These are phyloP conservation scores for Sparidentex hasta DNA, from an alignment of 2,797 vertebrate genomes.

Conservation along the genomic window DNA sequence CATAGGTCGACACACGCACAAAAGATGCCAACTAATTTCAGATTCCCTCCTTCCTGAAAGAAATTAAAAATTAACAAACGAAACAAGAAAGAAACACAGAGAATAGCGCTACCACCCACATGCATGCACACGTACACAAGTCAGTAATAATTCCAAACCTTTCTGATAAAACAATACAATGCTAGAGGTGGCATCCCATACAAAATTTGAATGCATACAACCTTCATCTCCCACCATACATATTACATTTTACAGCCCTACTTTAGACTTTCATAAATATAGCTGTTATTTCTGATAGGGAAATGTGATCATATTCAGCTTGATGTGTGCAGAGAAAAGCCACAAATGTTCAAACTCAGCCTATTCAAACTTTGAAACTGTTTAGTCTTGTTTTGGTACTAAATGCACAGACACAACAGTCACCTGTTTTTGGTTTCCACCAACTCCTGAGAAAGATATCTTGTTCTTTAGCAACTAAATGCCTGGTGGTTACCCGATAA, in stretches of 20 bases:
- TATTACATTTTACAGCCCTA: conserved; percentile 17
- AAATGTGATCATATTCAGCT: not conserved
- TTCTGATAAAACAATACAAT: conserved; percentile 8
- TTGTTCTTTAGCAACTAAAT: no score
- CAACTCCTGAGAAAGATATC: no score
- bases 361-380: not conserved
- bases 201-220: conserved; percentile 40
- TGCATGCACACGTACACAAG: conserved; percentile 27
- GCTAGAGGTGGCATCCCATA: conserved; percentile 39
- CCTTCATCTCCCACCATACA: conserved; percentile 25
- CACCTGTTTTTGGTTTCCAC: not conserved
- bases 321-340: not conserved
- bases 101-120: conserved; percentile 28
- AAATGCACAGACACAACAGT: not conserved
- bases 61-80: conserved; percentile 39
- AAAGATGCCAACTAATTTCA: conserved; percentile 26
- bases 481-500: no score
- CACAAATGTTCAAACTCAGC: not conserved
- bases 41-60: conserved; percentile 10
- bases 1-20: not conserved
- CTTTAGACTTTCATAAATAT: conserved; percentile 16
- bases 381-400: not conserved
- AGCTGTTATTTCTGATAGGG: conserved; percentile 16
- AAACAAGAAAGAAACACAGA: conserved; percentile 13
- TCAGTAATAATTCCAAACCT: conserved; percentile 24